Base-by-base conservation (phyloP, 2,797 vertebrate genomes). In the Epinephelus awoara region DNA sequence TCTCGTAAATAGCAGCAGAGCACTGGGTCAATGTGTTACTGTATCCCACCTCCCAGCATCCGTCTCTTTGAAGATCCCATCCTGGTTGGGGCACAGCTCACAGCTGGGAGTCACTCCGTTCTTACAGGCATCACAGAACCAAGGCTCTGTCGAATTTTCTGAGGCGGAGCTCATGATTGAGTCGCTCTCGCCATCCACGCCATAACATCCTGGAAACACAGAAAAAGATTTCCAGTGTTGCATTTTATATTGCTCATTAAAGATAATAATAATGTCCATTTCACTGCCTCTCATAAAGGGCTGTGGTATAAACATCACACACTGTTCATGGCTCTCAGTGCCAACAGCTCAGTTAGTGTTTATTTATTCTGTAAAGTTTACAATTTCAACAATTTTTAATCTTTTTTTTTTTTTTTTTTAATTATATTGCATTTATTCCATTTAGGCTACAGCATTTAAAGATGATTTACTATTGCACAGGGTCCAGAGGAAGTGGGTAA, bases 31-130 rank as follows among this genome's bases (percentile, higher is more conserved):
- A 21, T n/a, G 56, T 38, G 70, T 27, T 5, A 25, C 15, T 44
- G 59, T 55, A 17, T 61, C 92, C 63, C 93, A 99, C 98, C 98
- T 98, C 82, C 98, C 98, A 18, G 98, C 98, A 66, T 99, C 98
- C 0, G 98, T 99, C 92, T 99, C 98, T 93, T 99, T 99, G 92
- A 99, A 99, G 94, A 99, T 99, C n/a, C 98, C 98, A 75, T 99
- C 98, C 93, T 98, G 97, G 92, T 97, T 99, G 64, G 98, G 98
- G 89, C 98, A 99, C 1, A 99, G 94, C 90, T 99, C 98, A 84
- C 98, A 99, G 92, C 97, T 99, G 49, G 98, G 98, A 55, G 94
- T 94, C 78, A 99, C 97, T 13, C 98, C 98, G 57, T 98, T 99
- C 92, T 99, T 99, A 88, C 98, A 99, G 63, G 98, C 98, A 42